Conservation (phyloP, 1,140 invertebrate genomes). For the Bacillus rossius region DNA sequence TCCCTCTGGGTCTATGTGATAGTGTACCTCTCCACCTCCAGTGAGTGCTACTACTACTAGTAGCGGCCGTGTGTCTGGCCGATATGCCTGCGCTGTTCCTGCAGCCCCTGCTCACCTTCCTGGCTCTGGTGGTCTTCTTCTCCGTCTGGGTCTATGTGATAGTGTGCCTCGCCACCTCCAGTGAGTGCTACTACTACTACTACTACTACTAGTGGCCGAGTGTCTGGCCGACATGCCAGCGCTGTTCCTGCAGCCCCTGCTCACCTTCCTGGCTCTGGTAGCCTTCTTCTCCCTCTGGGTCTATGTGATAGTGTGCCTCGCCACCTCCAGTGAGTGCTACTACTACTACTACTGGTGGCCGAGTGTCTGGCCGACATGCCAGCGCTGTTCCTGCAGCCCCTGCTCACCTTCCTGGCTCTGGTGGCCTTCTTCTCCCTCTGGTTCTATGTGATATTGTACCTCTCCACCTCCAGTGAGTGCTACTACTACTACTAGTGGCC, state of each 20-base stretch:
- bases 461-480: conserved; percentile 66
- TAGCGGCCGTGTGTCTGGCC: too few relatives aligned
- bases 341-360: too few relatives aligned
- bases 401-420: conserved; percentile 77
- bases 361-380: conserved; percentile 79
- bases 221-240: conserved; percentile 74
- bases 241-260: conserved; percentile 80
- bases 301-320: conserved; percentile 62
- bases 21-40: conserved; percentile 59
- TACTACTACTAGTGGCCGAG: too few relatives aligned
- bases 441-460: conserved; percentile 67
- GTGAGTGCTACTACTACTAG: too few relatives aligned
- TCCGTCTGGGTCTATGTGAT: conserved; percentile 81
- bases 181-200: too few relatives aligned
- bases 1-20: conserved; percentile 81
- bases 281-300: conserved; percentile 84
- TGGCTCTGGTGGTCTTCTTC: conserved; percentile 71
- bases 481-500: too few relatives aligned
- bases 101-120: conserved; percentile 82
- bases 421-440: conserved; percentile 79
- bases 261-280: conserved; percentile 75
- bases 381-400: conserved; percentile 78
- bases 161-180: conserved; percentile 59
- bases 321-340: conserved; percentile 66
- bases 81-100: conserved; percentile 80